Base-by-base conservation (phyloP, 2,888 invertebrate species). In the Muschampia plurimacula region DNA sequence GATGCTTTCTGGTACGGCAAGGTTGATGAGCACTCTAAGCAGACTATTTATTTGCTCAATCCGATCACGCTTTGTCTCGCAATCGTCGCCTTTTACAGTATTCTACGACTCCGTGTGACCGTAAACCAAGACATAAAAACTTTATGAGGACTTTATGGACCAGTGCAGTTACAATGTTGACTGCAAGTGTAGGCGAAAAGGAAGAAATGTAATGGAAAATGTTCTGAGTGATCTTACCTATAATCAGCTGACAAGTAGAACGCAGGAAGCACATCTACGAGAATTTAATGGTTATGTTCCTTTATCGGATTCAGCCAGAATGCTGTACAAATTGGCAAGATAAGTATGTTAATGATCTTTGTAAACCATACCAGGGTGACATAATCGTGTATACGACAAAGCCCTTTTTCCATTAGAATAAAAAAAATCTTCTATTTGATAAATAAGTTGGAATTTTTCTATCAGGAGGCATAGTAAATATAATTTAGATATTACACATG, bases 21-120 rank as follows among this genome's bases (percentile, higher is more conserved):
- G 90, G 91, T 92, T 92, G 92, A 92, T 90, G 92, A 90, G 88
- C 86, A 86, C 86, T 89, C 83, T 84, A 83, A 87, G 86, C 84
- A 85, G 86, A 90, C 90, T 90, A 90, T 91, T 91, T 92, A 90
- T 91, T 89, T 91, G 91, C 89, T 88, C 87, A 91, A 92, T 90
- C 89, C 88, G 90, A 92, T 91, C 91, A 91, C 90, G 89, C 88
- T 89, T 90, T 89, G 89, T 89, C 89, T 89, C 84, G 86, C 90
- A 90, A 90, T 90, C 88, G 86, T 89, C 86, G 85, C 86, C 86
- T 88, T 90, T 91, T 89, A 88, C 87, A 85, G 86, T 83, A 80
- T 83, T 86, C 88, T 86, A 81, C 87, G 86, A 86, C 85, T 86
- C 81, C 81, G 79, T 82, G 83, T 78, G 79, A 87, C 82, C 82